Percentiles rank a stretch among this genome's conserved stretches.
Conservation (phyloP, 2,888 invertebrate genomes). For the Epicampocera succincta region DNA sequence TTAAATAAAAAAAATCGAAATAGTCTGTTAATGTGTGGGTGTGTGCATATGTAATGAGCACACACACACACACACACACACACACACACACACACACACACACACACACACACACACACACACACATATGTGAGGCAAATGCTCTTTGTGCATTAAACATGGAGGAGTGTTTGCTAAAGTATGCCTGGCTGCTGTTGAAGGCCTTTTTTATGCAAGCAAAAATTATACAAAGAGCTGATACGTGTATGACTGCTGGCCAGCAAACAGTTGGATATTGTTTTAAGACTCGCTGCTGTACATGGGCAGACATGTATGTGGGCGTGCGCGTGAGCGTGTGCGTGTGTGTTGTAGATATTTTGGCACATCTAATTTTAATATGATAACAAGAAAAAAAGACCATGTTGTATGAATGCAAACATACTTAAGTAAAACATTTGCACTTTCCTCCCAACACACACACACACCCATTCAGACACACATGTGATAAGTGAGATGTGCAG, state of each 20-base stretch:
- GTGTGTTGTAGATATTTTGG: slow-evolving; percentile 21
- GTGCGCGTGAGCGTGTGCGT: not conserved
- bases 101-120: not conserved
- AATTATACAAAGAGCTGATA: not conserved
- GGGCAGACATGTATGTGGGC: no score
- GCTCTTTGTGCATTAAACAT: not conserved
- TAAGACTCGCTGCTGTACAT: not conserved
- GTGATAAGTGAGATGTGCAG: no score
- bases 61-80: not conserved
- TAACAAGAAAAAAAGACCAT: not conserved
- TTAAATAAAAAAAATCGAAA: slow-evolving; percentile 37
- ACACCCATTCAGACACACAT: no score
- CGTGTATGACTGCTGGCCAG: no score
- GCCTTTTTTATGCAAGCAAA: not conserved
- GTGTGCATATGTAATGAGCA: not conserved
- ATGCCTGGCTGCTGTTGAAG: slow-evolving; percentile 29
- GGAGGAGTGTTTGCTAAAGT: slow-evolving; percentile 12
- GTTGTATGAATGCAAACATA: not conserved
- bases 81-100: not conserved
- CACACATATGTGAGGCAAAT: not conserved
- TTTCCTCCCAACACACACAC: no score
- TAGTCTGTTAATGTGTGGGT: slow-evolving; percentile 15
- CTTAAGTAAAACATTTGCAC: slow-evolving; percentile 3
- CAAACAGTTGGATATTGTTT: not conserved
- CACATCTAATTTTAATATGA: slow-evolving; percentile 31